phyloP scores from a whole-genome alignment of 1,140 invertebrate genomes.

The Muscidifurax raptorellus region DNA sequence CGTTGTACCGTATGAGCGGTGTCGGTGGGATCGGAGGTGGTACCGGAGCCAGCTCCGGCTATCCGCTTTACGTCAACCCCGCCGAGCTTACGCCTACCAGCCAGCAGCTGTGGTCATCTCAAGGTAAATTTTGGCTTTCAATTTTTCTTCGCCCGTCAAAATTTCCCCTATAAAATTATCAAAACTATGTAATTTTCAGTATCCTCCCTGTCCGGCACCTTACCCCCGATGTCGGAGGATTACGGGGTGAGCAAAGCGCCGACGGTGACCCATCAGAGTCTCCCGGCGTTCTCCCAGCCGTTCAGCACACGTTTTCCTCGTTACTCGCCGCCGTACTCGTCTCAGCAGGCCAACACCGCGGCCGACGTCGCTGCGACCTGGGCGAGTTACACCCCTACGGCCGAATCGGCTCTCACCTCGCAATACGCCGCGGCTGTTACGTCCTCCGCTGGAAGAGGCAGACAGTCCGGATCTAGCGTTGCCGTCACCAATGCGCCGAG shows the following conservation, averaged over 20 bases:
- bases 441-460: not conserved
- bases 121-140: slow-evolving; percentile 64
- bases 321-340: slow-evolving; percentile 65
- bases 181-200: not conserved
- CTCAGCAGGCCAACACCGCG: slow-evolving; percentile 56
- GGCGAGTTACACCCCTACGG: slow-evolving; percentile 49
- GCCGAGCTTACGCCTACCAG: slow-evolving; percentile 60
- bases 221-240: slow-evolving; percentile 60
- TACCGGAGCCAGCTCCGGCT: slow-evolving; percentile 55
- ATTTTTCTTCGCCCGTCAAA: too few species aligned
- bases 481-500: slow-evolving; percentile 19
- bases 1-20: slow-evolving; percentile 66
- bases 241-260: slow-evolving; percentile 64
- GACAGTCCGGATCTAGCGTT: not conserved
- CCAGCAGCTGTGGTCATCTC: slow-evolving; percentile 65
- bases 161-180: too few species aligned
- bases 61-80: slow-evolving; percentile 61
- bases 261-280: slow-evolving; percentile 61
- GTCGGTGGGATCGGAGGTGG: slow-evolving; percentile 58
- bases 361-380: slow-evolving; percentile 57
- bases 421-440: slow-evolving; percentile 56
- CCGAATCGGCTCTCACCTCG: not conserved
- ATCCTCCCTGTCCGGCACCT: not conserved
- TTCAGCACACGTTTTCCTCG: slow-evolving; percentile 62
- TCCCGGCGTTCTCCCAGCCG: slow-evolving; percentile 69